A percentile compares a stretch with the other conserved stretches of the same genome.
Conservation (phyloP, 1,140 invertebrate genomes). For the Sminthurinus signatus region DNA sequence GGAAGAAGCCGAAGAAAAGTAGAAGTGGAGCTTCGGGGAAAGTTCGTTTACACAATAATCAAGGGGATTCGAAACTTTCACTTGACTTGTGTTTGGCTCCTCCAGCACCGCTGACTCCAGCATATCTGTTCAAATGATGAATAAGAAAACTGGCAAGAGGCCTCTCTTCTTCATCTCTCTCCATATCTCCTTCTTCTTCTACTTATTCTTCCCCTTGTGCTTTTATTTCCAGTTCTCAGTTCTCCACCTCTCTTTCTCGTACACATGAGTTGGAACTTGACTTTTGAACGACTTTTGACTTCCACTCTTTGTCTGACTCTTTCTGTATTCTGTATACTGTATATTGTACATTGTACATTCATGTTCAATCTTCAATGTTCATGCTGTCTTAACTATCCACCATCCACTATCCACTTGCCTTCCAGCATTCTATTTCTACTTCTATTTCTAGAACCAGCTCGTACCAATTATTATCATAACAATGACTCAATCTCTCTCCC, state of each 20-base stretch:
- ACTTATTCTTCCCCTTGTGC: not conserved
- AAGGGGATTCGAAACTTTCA: constrained; percentile 11
- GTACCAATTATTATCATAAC: not conserved
- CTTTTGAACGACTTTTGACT: too few relatives aligned
- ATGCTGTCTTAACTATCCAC: too few relatives aligned
- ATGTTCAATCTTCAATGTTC: not conserved
- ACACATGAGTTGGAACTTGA: too few relatives aligned
- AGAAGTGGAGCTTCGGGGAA: not conserved
- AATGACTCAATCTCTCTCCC: not conserved
- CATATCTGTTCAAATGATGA: not conserved
- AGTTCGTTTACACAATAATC: constrained; percentile 14
- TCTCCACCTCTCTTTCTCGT: too few relatives aligned
- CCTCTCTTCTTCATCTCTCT: not conserved
- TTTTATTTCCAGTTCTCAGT: too few relatives aligned
- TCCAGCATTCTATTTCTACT: not conserved
- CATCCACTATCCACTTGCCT: too few relatives aligned
- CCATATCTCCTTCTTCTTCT: not conserved
- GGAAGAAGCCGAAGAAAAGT: too few relatives aligned
- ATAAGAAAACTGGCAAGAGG: constrained; percentile 4
- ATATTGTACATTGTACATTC: too few relatives aligned
- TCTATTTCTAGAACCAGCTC: too few relatives aligned
- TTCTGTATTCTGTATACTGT: too few relatives aligned
- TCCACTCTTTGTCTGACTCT: too few relatives aligned
- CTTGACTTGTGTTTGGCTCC: constrained; percentile 9
- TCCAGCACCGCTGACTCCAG: too few relatives aligned